Base-by-base conservation (phyloP, 2,797 vertebrate genomes). In the Megaceryle alcyon region DNA sequence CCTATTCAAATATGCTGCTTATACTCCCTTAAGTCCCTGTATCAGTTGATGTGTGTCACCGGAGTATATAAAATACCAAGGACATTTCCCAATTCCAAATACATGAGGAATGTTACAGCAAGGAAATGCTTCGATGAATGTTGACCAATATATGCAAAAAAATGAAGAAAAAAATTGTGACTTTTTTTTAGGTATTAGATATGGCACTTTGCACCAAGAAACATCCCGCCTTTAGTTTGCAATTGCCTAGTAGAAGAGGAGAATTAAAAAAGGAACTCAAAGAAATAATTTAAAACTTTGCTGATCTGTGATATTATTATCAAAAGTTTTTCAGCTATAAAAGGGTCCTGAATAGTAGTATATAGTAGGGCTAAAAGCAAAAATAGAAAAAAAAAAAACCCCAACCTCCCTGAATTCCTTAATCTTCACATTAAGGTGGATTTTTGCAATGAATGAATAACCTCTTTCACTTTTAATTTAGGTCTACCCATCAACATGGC, bases 401-500 rank as follows among this genome's bases (percentile, higher is more conserved):
- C 29, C 17, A 10, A 37, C 23, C 10, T 83, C 28, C 69, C 37
- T 46, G 54, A 44, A 84, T 5, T 37, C 66, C 63, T 69, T 80
- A 31, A 68, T 86, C 68, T 65, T 86, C 85, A 79, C 54, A 70
- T 90, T 73, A 83, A 79, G 82, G 82, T 83, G 61, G 83, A 92
- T 82, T 94, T 94, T 84, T 93, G 70, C 48, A 60, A 65, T 91
- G 84, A 96, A 88, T 68, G 69, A 94, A 90, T 83, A 95, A 88
- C 72, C 41, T 77, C 79, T 94, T 97, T 95, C 94, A 95, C 88
- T 91, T 96, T 84, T 90, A 85, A 97, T 96, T 94, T 96, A 94
- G 68, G 39, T 66, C 51, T 94, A 76, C 72, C 43, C 71, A 75
- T 96, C 95, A 92, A 87, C 33, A 41, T 64, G 64, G 63, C 63